Evolutionary conservation across 2,113 vertebrate species (phyloP), one percentile per base, ranked within the genome.

Genomic region (Callorhinus ursinus): DNA sequence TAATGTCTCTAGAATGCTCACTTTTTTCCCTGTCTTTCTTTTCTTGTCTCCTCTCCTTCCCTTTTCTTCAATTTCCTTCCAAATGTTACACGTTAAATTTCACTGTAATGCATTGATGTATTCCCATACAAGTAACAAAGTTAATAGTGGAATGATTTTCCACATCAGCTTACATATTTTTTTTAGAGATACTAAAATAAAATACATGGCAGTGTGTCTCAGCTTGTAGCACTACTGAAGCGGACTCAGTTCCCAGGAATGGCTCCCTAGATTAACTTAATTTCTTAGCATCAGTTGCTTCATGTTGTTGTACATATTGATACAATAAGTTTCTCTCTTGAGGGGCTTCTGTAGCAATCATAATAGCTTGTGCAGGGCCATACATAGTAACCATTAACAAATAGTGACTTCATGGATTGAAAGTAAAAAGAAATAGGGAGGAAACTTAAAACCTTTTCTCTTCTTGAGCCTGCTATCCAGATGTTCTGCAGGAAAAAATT

Each of bases 211-310:
- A 65, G 3, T 74, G 4, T 77, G 72, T 26, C 31, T 86, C 2
- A 88, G 49, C 88, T 77, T 82, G 26, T 72, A 72, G 14, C 67
- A 61, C 74, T 84, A 87, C 4, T 18, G 57, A 36, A 16, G 12
- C 71, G 26, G 61, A 46, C 10, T 71, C 19, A 67, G 3, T 92
- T 90, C n/a, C 76, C 92, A 81, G 49, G 49, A 89, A 2, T 31
- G 59, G 85, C 12, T 67, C 14, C 9, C 10, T 67, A 49, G 18
- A 72, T 55, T 51, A 19, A 61, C 28, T 76, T 85, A 80, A 53
- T 84, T 55, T 61, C 86, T 83, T 91, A 92, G 14, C 46, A 90
- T 83, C 11, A 59, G 3, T 51, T 92, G 95, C 76, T 87, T 96
- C 26, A 15, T 7, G 18, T 53, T 67, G 9, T 15, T 88, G 57